phyloP scores from a whole-genome alignment of 2,888 invertebrate species.

The Brachylomia viminalis region DNA sequence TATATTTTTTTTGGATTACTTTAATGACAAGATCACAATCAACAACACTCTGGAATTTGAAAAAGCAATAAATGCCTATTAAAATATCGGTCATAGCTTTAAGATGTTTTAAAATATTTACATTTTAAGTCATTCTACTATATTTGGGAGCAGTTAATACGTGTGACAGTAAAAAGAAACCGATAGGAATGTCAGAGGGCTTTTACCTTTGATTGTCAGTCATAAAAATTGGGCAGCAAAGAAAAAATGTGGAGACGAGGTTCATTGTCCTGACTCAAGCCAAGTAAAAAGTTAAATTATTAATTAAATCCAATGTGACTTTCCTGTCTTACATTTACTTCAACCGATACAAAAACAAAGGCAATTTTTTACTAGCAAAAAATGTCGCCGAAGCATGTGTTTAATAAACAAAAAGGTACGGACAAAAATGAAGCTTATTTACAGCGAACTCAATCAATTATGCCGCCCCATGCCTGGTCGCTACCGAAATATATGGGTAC shows the following conservation, averaged over 20 bases:
- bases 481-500: slow-evolving; percentile 86
- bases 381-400: slow-evolving; percentile 65
- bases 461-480: slow-evolving; percentile 77
- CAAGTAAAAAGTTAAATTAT: slow-evolving; percentile 66
- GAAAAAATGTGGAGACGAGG: slow-evolving; percentile 57
- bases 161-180: slow-evolving; percentile 51
- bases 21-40: slow-evolving; percentile 47
- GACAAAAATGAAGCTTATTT: slow-evolving; percentile 82
- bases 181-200: slow-evolving; percentile 61
- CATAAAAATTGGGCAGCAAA: slow-evolving; percentile 62
- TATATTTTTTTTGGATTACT: slow-evolving; percentile 15
- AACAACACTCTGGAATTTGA: slow-evolving; percentile 37
- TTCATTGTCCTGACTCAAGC: slow-evolving; percentile 57
- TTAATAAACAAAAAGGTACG: slow-evolving; percentile 61
- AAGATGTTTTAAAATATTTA: slow-evolving; percentile 57
- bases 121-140: slow-evolving; percentile 41
- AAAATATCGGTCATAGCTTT: slow-evolving; percentile 45
- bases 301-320: slow-evolving; percentile 65
- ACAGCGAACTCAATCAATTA: slow-evolving; percentile 88
- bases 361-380: slow-evolving; percentile 70
- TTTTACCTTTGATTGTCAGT: slow-evolving; percentile 67
- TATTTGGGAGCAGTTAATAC: slow-evolving; percentile 58
- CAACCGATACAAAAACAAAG: slow-evolving; percentile 52
- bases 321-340: slow-evolving; percentile 61
- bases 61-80: slow-evolving; percentile 48